phyloP scores from a whole-genome alignment of 2,888 invertebrate genomes.

The Teleiodes luculella region DNA sequence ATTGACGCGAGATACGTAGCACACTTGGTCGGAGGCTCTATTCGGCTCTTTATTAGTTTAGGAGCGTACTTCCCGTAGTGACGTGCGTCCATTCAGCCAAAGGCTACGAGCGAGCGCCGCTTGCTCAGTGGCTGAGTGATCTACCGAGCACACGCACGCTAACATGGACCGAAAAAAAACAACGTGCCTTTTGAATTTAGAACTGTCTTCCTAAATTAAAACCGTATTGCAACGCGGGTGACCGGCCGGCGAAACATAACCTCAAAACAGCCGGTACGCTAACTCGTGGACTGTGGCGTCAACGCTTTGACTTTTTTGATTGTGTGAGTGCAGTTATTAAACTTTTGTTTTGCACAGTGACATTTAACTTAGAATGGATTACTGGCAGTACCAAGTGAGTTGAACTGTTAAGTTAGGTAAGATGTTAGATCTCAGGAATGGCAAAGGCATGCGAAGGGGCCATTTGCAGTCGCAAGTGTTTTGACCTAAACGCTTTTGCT shows the following conservation, averaged over 20 bases:
- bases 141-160: constrained; percentile 73
- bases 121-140: constrained; percentile 72
- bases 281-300: constrained; percentile 49
- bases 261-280: constrained; percentile 42
- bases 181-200: not conserved
- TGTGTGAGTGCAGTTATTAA: constrained; percentile 61
- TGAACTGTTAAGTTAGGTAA: constrained; percentile 25
- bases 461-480: not conserved
- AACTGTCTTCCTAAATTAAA: not conserved
- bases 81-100: constrained; percentile 69
- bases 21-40: constrained; percentile 50
- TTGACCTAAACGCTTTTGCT: constrained; percentile 3
- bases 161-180: constrained; percentile 42
- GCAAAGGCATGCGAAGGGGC: not conserved
- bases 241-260: constrained; percentile 51
- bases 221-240: constrained; percentile 3
- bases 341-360: constrained; percentile 45
- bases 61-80: constrained; percentile 71
- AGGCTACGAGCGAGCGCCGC: constrained; percentile 56
- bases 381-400: constrained; percentile 58
- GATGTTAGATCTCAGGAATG: not conserved
- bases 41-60: constrained; percentile 57
- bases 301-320: constrained; percentile 47
- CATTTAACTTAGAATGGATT: constrained; percentile 54
- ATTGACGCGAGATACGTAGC: constrained; percentile 46